These are phyloP conservation scores for Anthoscopus minutus DNA, from an alignment of 2,113 vertebrate species.

Conservation along the genomic window DNA sequence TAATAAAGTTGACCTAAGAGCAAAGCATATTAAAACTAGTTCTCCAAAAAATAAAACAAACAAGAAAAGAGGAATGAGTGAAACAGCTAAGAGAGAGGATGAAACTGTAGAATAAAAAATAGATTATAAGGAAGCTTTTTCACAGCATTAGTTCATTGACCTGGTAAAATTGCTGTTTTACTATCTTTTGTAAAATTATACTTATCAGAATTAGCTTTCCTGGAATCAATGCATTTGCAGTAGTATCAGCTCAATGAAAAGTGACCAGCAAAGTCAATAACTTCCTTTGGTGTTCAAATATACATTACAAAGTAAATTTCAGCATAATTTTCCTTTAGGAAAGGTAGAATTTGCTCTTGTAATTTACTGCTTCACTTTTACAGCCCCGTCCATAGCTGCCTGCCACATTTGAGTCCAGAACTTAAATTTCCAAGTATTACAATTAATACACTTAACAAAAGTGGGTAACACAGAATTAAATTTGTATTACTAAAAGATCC, in stretches of 20 bases:
- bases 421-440: not conserved
- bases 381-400: not conserved
- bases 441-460: not conserved
- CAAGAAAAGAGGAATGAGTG: not conserved
- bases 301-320: not conserved
- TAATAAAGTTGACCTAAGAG: not conserved
- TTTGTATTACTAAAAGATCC: not conserved
- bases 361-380: not conserved
- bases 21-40: not conserved
- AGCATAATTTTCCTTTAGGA: not conserved
- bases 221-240: not conserved
- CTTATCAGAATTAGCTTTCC: not conserved
- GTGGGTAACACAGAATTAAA: not conserved
- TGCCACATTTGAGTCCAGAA: not conserved
- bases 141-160: not conserved
- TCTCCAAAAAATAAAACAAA: not conserved
- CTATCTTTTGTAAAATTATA: not conserved
- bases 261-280: not conserved
- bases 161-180: not conserved
- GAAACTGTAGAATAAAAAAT: not conserved
- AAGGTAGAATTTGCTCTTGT: not conserved
- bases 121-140: not conserved
- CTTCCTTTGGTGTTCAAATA: not conserved
- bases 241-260: not conserved
- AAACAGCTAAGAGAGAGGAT: not conserved